A percentile compares a stretch with the other conserved stretches of the same genome.
Conservation (phyloP, 1,140 invertebrate genomes). For the Paralvinella palmiformis region DNA sequence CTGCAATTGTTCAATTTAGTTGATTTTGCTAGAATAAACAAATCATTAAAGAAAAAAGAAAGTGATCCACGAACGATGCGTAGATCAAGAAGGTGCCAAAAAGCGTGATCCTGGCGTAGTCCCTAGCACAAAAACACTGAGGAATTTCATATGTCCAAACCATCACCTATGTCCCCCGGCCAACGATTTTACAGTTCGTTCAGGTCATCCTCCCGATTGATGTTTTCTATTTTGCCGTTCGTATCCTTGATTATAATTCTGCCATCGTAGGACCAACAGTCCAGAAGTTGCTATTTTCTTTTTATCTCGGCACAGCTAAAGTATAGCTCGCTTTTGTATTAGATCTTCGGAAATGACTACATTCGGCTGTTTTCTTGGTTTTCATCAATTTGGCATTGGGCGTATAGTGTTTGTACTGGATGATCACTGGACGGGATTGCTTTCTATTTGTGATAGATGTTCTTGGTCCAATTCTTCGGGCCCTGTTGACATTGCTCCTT, state of each 20-base stretch:
- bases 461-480: too few relatives aligned
- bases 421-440: too few relatives aligned
- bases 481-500: too few relatives aligned
- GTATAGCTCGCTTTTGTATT: background rate
- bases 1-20: too few relatives aligned
- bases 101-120: background rate
- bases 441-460: too few relatives aligned
- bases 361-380: conserved; percentile 8
- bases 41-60: background rate
- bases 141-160: too few relatives aligned
- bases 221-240: background rate
- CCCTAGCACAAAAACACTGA: background rate
- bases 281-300: background rate
- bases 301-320: background rate
- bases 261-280: conserved; percentile 1
- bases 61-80: background rate
- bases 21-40: too few relatives aligned
- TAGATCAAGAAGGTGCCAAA: background rate
- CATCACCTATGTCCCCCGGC: too few relatives aligned
- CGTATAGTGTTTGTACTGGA: too few relatives aligned
- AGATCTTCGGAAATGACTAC: conserved; percentile 1
- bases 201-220: too few relatives aligned
- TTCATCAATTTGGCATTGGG: too few relatives aligned
- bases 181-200: too few relatives aligned
- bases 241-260: background rate